phyloP scores from a whole-genome alignment of 2,888 invertebrate species.

The Metallyticus violacea region DNA sequence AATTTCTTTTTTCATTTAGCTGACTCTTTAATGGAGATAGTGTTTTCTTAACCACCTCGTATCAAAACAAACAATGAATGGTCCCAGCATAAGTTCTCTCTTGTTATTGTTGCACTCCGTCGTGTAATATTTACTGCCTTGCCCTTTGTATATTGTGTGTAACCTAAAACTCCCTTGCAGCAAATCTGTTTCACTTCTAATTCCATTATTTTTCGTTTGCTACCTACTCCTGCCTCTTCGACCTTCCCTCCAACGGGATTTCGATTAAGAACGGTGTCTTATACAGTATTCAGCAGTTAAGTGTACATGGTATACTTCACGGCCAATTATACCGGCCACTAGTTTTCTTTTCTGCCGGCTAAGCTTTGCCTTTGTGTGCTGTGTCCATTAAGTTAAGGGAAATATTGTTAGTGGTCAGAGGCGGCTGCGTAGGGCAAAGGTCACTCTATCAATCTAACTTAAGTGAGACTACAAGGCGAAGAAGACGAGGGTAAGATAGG shows the following conservation, averaged over 20 bases:
- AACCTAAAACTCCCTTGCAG: conserved; percentile 18
- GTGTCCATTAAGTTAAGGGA: conserved; percentile 23
- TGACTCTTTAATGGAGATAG: no score
- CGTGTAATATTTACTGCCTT: background rate
- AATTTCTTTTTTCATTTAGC: no score
- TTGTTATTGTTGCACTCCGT: background rate
- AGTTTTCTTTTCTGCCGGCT: background rate
- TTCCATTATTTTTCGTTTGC: conserved; percentile 23
- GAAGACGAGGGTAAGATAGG: background rate
- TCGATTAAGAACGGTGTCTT: conserved; percentile 9
- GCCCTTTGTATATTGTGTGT: conserved; percentile 9
- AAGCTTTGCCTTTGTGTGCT: background rate
- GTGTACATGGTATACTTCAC: background rate
- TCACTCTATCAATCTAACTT: conserved; percentile 32
- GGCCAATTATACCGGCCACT: background rate
- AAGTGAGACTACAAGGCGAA: conserved; percentile 12
- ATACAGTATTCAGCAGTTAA: conserved; percentile 16
- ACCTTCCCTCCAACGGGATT: background rate
- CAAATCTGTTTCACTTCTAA: conserved; percentile 24
- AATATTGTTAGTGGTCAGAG: conserved; percentile 27
- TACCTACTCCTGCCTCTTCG: background rate
- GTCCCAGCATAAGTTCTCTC: background rate
- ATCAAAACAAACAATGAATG: background rate
- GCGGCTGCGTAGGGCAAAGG: conserved; percentile 25
- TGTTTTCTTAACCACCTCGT: background rate